Evolutionary conservation across 64 coral and sea anemone genomes (phyloP), one percentile per base, ranked within the genome.

Genomic region (Hydrozoanthus tunicans): DNA sequence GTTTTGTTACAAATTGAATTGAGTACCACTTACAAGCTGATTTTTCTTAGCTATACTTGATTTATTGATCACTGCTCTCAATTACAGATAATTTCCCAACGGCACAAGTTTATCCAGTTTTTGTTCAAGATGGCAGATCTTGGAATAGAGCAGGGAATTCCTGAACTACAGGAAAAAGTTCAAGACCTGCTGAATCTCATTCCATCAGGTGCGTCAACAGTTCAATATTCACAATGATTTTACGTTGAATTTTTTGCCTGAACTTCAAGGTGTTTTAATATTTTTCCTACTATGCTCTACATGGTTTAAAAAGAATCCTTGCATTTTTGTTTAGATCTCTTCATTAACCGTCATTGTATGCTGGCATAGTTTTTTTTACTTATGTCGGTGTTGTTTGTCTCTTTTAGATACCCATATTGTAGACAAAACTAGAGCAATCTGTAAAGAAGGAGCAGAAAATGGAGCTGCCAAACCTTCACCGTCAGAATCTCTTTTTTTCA

Each of bases 161-260:
- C 94, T 80, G 97, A 99, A 69, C 80, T 99, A 20, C 90, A 94
- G 85, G 97, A 99, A 77, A 91, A 91, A 91, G 97, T 99, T 62
- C 94, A 93, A 59, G 90, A 93, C 9, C 57, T 99, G 70, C 83
- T 99, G 11, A 91, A 95, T 81, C 86, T 99, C 62, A 99, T 99
- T 83, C 97, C 97, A 56, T 94, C 97, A 96, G 96, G 94, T 95
- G 79, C 64, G 53, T 56, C 43, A 58, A 69, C 66, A 1, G 15
- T 69, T 24, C 7, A 17, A 17, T 69, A 4, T 20, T 69, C 24
- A 69, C 15, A 69, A 20, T 20, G 66, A 3, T n/a, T n/a, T 14
- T 17, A 69, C 3, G 2, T 14, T 20, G 15, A 1, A 43, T 43
- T 43, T 43, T 43, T 2, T 43, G 32, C 32, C 32, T 43, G 32